Conservation (phyloP, 2,113 vertebrate genomes). For the Anoplopoma fimbria region DNA sequence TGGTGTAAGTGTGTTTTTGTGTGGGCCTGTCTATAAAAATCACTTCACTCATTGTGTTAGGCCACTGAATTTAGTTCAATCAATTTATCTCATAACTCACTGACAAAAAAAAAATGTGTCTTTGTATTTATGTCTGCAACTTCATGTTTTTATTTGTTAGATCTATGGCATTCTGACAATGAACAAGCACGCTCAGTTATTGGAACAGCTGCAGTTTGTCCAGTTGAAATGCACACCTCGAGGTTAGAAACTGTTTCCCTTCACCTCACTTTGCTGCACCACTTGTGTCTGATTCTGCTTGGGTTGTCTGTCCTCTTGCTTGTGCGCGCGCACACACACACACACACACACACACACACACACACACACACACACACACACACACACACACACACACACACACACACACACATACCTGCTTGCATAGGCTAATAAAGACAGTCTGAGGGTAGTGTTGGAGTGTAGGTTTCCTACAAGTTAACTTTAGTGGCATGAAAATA, state of each 20-base stretch:
- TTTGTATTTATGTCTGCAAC: conserved; percentile 77
- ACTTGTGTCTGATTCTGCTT: conserved; percentile 75
- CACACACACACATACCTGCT: conserved; percentile 24
- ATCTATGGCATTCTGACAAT: conserved; percentile 90
- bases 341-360: conserved; percentile 19
- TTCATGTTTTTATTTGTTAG: conserved; percentile 87
- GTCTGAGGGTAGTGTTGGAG: conserved; percentile 60
- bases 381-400: conserved; percentile 15
- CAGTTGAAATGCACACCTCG: conserved; percentile 89
- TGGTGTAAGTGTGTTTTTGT: conserved; percentile 20
- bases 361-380: conserved; percentile 25
- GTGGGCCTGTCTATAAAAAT: conserved; percentile 33
- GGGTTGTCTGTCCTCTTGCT: conserved; percentile 73
- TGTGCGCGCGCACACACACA: too few species aligned
- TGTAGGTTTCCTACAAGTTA: conserved; percentile 9
- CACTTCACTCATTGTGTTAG: conserved; percentile 16
- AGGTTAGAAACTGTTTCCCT: conserved; percentile 85
- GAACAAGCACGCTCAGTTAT: conserved; percentile 88
- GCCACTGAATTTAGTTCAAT: conserved; percentile 17
- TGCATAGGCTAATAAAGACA: conserved; percentile 35
- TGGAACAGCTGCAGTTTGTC: conserved; percentile 90
- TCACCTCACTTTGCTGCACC: conserved; percentile 71
- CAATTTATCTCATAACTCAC: conserved; percentile 37
- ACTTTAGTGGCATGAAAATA: conserved; percentile 20
- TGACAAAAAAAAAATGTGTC: conserved; percentile 38